Percentiles rank a stretch among this genome's conserved stretches.
Conservation (phyloP, 1,140 invertebrate species). For the Drosophila neocordata region DNA sequence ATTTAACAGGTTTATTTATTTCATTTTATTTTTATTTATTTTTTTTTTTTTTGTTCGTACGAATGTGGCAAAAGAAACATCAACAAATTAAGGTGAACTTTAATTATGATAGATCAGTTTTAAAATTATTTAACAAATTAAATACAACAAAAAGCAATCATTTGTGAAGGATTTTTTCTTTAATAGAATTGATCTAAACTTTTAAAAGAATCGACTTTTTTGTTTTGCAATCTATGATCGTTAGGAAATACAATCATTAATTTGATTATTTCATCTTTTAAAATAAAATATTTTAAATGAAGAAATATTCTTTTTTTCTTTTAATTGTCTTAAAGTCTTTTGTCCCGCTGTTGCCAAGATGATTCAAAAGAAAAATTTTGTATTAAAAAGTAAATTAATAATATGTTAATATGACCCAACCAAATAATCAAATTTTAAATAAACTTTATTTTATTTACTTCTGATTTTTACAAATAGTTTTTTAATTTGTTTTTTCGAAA, state of each 20-base stretch:
- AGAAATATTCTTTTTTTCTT: background rate
- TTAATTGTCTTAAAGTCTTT: too few species aligned
- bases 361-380: too few species aligned
- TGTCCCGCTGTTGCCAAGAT: too few species aligned
- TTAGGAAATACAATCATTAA: background rate
- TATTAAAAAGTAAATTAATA: too few species aligned
- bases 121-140: background rate
- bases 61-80: conserved; percentile 7
- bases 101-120: conserved; percentile 16
- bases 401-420: too few species aligned
- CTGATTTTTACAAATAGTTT: too few species aligned
- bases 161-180: background rate
- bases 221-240: background rate
- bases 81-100: conserved; percentile 19
- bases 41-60: background rate
- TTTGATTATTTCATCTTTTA: background rate
- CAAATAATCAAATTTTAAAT: too few species aligned
- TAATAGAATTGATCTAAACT: background rate
- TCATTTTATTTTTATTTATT: too few species aligned
- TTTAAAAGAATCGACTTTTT: background rate
- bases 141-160: background rate
- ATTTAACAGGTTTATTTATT: conserved; percentile 11
- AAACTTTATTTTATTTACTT: too few species aligned
- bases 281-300: background rate
- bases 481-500: too few species aligned